These are phyloP conservation scores for Nesometra sesokonis DNA, from an alignment of 35 echinoderm and acorn worm genomes.

Conservation along the genomic window DNA sequence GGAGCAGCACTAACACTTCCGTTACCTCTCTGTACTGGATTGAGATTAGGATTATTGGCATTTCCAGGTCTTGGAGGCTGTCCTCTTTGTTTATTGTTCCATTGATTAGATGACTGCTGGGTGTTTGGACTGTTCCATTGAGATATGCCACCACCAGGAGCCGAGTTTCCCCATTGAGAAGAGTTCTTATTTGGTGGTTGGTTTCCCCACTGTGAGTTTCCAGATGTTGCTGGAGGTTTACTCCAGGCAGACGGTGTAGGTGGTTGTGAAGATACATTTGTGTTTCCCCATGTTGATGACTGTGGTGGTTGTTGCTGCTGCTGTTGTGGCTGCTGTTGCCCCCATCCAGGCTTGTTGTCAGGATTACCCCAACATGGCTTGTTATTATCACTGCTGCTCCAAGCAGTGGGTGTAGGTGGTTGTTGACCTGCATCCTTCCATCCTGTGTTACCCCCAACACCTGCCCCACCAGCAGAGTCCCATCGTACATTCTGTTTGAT, in stretches of 20 bases:
- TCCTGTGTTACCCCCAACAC: background rate
- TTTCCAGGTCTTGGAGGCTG: background rate
- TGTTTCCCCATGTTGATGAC: background rate
- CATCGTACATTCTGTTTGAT: slow-evolving; percentile 9
- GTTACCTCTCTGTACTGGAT: background rate
- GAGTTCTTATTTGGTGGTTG: background rate
- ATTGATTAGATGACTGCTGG: background rate
- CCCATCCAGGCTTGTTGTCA: background rate
- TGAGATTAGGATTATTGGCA: background rate
- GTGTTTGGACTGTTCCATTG: background rate
- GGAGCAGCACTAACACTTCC: background rate
- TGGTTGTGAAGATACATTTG: background rate
- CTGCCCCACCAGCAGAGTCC: background rate
- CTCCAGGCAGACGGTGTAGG: background rate
- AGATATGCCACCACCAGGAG: background rate
- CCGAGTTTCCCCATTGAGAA: background rate
- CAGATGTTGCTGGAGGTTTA: background rate
- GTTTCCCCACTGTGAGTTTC: background rate
- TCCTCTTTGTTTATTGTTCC: background rate
- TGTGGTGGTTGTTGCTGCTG: background rate
- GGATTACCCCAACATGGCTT: background rate
- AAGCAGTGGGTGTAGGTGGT: background rate
- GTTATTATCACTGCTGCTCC: background rate
- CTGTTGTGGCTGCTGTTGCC: background rate
- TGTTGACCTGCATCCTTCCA: background rate